A percentile compares a stretch with the other conserved stretches of the same genome.
Conservation (phyloP, 2,797 vertebrate genomes). For the Ammospiza maritima region DNA sequence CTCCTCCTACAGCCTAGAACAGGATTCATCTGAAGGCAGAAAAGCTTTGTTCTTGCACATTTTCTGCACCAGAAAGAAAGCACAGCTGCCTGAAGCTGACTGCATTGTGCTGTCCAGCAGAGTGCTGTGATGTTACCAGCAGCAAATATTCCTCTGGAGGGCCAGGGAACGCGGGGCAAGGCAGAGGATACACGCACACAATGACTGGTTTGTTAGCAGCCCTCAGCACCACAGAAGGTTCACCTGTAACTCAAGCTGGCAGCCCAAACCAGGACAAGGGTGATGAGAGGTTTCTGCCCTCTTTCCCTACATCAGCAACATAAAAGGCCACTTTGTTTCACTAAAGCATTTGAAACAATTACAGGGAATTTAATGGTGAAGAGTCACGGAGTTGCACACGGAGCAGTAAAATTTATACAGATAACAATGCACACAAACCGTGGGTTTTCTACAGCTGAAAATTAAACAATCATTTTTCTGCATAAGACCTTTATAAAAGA, state of each 20-base stretch:
- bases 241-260: slow-evolving; percentile 25
- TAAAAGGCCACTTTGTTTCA: neutral
- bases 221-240: fast-evolving
- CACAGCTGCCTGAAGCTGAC: neutral
- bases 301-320: neutral
- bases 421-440: neutral
- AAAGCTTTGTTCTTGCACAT: neutral
- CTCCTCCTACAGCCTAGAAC: neutral
- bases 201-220: neutral
- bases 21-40: neutral
- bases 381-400: fast-evolving
- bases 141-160: neutral
- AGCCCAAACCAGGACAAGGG: neutral
- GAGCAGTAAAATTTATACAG: fast-evolving
- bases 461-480: neutral
- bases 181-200: neutral
- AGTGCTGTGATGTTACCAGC: neutral
- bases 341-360: neutral
- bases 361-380: neutral
- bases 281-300: neutral
- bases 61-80: neutral
- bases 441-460: neutral
- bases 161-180: neutral
- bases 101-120: fast-evolving
- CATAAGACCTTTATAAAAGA: neutral